phyloP scores from a whole-genome alignment of 2,113 vertebrate species.

The Thermophis baileyi region DNA sequence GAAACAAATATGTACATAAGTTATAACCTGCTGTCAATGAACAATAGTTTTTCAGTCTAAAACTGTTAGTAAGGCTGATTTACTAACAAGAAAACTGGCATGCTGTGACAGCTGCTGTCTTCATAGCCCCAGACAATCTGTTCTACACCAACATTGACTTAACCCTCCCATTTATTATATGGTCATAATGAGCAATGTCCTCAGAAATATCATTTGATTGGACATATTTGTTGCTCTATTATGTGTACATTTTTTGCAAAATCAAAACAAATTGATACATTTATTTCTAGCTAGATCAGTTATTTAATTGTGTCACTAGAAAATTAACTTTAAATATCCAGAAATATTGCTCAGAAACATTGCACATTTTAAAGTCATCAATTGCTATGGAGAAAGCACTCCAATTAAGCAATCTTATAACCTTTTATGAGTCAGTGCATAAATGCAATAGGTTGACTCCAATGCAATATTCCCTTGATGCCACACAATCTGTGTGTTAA shows the following conservation, averaged over 20 bases:
- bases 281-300: conserved; percentile 9
- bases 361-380: neutral
- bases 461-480: neutral
- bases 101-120: conserved; percentile 74
- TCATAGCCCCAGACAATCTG: conserved; percentile 75
- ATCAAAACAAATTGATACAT: conserved; percentile 24
- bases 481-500: neutral
- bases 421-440: neutral
- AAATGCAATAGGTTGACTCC: neutral
- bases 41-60: conserved; percentile 70
- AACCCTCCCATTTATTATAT: conserved; percentile 67
- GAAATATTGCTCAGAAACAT: neutral
- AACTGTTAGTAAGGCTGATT: conserved; percentile 73
- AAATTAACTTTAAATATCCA: neutral
- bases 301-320: conserved; percentile 1
- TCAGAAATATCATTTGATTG: conserved; percentile 44
- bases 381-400: rapidly evolving
- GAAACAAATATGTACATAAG: conserved; percentile 67
- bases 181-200: conserved; percentile 65
- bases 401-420: neutral
- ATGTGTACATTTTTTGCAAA: conserved; percentile 8
- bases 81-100: conserved; percentile 76
- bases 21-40: conserved; percentile 63
- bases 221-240: conserved; percentile 49
- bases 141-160: conserved; percentile 69